Evolutionary conservation across 2,113 vertebrate genomes (phyloP).

Genomic region (Brevimyrus niger): DNA sequence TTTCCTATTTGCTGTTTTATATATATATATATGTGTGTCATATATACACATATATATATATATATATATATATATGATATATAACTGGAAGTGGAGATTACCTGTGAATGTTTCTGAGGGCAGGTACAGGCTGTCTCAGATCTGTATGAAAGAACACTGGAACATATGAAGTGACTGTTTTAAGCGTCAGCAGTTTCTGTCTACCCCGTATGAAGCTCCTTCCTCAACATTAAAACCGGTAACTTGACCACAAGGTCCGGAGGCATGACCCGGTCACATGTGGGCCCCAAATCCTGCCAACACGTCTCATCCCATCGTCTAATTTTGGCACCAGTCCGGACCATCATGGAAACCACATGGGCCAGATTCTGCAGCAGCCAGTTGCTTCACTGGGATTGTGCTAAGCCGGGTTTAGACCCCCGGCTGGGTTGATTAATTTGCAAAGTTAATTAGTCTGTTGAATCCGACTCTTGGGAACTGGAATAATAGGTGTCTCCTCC

Average conservation of each 20-base stretch:
- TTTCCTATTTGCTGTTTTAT: constrained; percentile 22
- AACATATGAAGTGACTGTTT: constrained; percentile 21
- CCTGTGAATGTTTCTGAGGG: constrained; percentile 46
- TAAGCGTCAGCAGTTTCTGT: not conserved
- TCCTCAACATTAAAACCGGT: not conserved
- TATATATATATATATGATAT: constrained; percentile 20
- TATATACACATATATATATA: constrained; percentile 24
- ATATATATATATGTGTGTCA: too few relatives aligned
- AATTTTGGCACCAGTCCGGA: not conserved
- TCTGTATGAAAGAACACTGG: constrained; percentile 31
- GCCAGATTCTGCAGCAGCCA: not conserved
- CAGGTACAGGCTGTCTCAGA: not conserved
- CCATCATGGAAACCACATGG: not conserved
- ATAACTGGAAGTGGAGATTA: constrained; percentile 49
- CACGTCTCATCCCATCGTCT: not conserved
- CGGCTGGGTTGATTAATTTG: constrained; percentile 27
- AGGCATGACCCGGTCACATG: not conserved
- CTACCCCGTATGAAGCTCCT: not conserved
- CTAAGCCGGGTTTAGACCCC: constrained; percentile 33
- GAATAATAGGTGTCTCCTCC: not conserved
- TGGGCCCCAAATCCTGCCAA: not conserved
- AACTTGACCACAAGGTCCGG: too few relatives aligned
- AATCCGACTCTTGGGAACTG: constrained; percentile 38
- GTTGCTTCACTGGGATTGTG: constrained; percentile 35
- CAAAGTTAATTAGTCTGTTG: constrained; percentile 38